Base-by-base conservation (phyloP, 2,797 vertebrate species). In the Ctenopoma multispine region DNA sequence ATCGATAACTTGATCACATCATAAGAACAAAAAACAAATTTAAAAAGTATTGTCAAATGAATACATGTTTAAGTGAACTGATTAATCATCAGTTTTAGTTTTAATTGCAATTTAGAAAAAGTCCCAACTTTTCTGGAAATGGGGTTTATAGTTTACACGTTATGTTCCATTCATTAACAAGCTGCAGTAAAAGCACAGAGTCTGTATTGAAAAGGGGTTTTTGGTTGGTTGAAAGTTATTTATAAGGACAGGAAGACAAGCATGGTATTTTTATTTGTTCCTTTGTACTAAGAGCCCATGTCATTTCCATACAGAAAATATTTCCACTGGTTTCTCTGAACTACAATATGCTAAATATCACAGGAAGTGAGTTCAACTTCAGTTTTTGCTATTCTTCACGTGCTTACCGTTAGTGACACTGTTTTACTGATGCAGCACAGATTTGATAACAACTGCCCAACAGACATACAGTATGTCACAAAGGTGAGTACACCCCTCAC, bases 301-400 rank as follows among this genome's bases (percentile, higher is more conserved):
- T 57, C 18, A 60, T 82, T 84, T 84, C 65, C 72, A 72, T 41
- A 27, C 15, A 66, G 49, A 63, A 38, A 29, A 60, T 34, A 50
- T 74, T 76, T 78, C 63, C 79, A 55, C 46, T 49, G 20, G 31
- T 47, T 61, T 49, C 36, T 65, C 47, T 61, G 38, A 48, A 74
- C 41, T 72, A 29, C 58, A 18, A 23, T 14, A 3, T n/a, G 31
- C 20, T 66, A 57, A 61, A 44, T 48, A 72, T 69, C 34, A 77
- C 74, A 82, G 86, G 79, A 83, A 78, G 71, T 77, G 77, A 71
- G 63, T 31, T 72, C 65, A 55, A 8, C 18, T 36, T 48, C 59
- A 51, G 18, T n/a, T 43, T 17, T 18, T 21, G 23, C 10, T 20
- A 7, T 57, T 56, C 41, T 62, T 56, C 5, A 27, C 15, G 13